phyloP scores from a whole-genome alignment of 1,140 invertebrate species.

The Lordiphosa mommai region DNA sequence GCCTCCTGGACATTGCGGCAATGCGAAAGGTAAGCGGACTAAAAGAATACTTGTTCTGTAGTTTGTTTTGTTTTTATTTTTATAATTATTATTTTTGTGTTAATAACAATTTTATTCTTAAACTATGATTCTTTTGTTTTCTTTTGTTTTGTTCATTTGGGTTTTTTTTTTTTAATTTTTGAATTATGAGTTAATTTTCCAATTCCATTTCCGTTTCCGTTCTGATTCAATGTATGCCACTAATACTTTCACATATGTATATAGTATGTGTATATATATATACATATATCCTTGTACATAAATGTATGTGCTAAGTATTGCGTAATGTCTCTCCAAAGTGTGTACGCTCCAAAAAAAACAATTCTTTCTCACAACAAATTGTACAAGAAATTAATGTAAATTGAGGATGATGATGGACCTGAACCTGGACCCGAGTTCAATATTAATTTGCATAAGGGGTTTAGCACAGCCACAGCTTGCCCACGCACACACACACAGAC shows the following conservation, averaged over 20 bases:
- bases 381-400: constrained; percentile 1
- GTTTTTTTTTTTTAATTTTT: constrained; percentile 17
- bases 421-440: background rate
- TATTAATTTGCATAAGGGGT: background rate
- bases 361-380: background rate
- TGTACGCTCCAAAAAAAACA: background rate
- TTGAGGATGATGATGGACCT: constrained; percentile 4
- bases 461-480: constrained; percentile 1
- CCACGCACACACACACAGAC: background rate
- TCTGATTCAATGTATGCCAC: constrained; percentile 3
- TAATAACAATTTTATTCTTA: background rate
- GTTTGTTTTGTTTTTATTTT: constrained; percentile 13
- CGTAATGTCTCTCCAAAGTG: background rate
- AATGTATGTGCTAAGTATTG: constrained; percentile 13
- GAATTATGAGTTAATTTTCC: constrained; percentile 19
- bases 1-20: constrained; percentile 98
- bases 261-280: constrained; percentile 5
- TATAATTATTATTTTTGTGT: constrained; percentile 1
- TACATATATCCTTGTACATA: constrained; percentile 11
- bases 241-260: constrained; percentile 5
- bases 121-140: constrained; percentile 1
- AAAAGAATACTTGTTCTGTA: constrained; percentile 38
- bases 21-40: constrained; percentile 93
- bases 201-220: constrained; percentile 13
- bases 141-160: background rate